phyloP scores from a whole-genome alignment of 2,797 vertebrate species.

The Scyliorhinus canicula region DNA sequence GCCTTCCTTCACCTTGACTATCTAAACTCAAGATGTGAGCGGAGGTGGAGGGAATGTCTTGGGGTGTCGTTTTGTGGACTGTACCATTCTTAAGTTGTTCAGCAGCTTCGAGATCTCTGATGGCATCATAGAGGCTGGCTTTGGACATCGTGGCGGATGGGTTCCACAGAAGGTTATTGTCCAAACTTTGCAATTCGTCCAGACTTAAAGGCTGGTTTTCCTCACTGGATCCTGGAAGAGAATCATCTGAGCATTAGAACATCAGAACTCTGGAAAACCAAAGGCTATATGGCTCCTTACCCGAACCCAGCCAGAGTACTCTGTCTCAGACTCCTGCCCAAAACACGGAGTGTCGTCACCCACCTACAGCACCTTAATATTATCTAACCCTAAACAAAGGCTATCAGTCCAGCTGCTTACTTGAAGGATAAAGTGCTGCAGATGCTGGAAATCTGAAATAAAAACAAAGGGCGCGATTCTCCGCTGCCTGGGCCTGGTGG shows the following conservation, averaged over 20 bases:
- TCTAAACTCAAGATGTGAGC: not conserved
- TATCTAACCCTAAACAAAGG: too few relatives aligned
- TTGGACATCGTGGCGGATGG: not conserved
- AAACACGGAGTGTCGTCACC: not conserved
- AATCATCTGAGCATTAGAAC: not conserved
- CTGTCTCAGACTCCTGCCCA: too few relatives aligned
- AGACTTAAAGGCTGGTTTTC: not conserved
- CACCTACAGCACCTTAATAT: too few relatives aligned
- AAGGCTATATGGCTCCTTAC: too few relatives aligned
- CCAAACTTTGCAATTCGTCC: not conserved
- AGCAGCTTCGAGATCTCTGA: slow-evolving; percentile 4
- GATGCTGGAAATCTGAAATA: not conserved
- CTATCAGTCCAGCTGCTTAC: not conserved
- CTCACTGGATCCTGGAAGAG: not conserved
- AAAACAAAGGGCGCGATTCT: too few relatives aligned
- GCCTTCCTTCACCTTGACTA: not conserved
- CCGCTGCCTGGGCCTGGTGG: too few relatives aligned
- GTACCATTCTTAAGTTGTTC: slow-evolving; percentile 19
- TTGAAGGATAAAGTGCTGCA: not conserved
- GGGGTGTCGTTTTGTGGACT: not conserved
- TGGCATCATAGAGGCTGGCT: not conserved
- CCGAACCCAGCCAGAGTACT: not conserved
- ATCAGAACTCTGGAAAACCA: not conserved
- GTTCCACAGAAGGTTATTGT: not conserved
- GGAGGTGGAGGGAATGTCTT: not conserved